Evolutionary conservation across 2,797 vertebrate species (phyloP).

Genomic region (Macropus fuliginosus): DNA sequence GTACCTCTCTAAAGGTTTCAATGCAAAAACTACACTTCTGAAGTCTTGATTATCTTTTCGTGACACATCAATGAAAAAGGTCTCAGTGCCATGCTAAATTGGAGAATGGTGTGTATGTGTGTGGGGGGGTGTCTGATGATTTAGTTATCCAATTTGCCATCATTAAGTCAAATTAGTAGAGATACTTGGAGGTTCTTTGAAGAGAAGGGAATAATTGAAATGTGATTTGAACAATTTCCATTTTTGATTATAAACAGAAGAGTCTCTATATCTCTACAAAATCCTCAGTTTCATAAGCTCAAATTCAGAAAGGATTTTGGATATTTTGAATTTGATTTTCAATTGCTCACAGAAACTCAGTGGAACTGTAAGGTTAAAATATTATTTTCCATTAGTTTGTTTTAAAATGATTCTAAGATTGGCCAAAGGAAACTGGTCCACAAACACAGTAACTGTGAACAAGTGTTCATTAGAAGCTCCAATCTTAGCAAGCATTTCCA

Average conservation of each 20-base stretch:
- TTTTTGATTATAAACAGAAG: neutral
- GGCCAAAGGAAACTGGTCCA: constrained; percentile 13
- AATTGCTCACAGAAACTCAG: constrained; percentile 29
- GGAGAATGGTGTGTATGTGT: neutral
- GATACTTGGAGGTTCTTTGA: constrained; percentile 32
- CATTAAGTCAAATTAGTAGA: constrained; percentile 4
- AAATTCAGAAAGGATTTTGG: constrained; percentile 58
- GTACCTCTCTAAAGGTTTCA: neutral
- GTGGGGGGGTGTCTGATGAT: neutral
- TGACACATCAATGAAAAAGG: neutral
- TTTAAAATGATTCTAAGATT: constrained; percentile 49
- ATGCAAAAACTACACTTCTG: neutral
- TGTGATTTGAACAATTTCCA: neutral
- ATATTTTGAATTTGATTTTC: constrained; percentile 5
- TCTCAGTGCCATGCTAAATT: constrained; percentile 9
- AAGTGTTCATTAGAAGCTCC: constrained; percentile 25
- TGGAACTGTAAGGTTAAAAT: constrained; percentile 3
- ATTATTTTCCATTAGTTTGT: constrained; percentile 31
- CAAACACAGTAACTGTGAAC: constrained; percentile 41
- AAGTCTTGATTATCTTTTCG: neutral
- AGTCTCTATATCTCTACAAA: constrained; percentile 29
- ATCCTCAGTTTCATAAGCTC: constrained; percentile 25
- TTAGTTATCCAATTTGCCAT: constrained; percentile 4
- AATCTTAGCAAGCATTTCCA: constrained; percentile 32
- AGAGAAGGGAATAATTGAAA: neutral